Percentiles rank a stretch among this genome's conserved stretches.
Evolutionary conservation across 2,797 vertebrate species (phyloP).

Genomic region (Hoplostethus mediterraneus): DNA sequence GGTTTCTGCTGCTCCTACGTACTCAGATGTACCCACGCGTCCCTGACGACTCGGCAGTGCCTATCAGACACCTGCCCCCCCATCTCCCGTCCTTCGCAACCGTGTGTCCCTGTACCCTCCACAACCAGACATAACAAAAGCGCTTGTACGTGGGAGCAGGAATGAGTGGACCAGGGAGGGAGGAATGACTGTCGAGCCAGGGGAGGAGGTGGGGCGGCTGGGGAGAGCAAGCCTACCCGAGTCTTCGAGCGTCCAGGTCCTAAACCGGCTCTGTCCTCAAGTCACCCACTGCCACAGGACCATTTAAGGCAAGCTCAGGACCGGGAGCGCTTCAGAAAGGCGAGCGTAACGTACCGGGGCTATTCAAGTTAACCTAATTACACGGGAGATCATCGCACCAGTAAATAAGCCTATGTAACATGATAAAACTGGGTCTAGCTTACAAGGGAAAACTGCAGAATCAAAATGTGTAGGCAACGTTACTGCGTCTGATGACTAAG

Average conservation of each 20-base stretch:
- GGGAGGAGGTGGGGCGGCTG: neutral
- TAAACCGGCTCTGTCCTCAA: conserved; percentile 18
- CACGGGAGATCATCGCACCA: neutral
- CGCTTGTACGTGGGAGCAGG: conserved; percentile 6
- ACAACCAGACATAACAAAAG: conserved; percentile 43
- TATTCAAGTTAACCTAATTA: neutral
- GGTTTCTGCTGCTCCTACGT: no score
- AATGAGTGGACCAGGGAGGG: conserved; percentile 5
- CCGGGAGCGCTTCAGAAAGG: neutral
- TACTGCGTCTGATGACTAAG: conserved; percentile 15
- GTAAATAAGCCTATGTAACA: neutral
- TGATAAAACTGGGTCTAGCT: neutral
- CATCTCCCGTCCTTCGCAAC: conserved; percentile 23
- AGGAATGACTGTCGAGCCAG: neutral
- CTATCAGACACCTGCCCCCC: conserved; percentile 8
- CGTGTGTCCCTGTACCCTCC: conserved; percentile 3
- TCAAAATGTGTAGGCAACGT: neutral
- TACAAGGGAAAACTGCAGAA: neutral
- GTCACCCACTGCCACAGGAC: conserved; percentile 15
- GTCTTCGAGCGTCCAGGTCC: neutral
- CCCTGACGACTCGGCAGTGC: conserved; percentile 16
- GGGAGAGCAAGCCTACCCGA: neutral
- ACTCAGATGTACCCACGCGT: neutral
- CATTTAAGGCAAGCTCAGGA: conserved; percentile 18
- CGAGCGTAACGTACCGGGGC: neutral